Evolutionary conservation across 2,888 invertebrate genomes (phyloP), one percentile per base, ranked within the genome.

Genomic region (Leuctra nigra): DNA sequence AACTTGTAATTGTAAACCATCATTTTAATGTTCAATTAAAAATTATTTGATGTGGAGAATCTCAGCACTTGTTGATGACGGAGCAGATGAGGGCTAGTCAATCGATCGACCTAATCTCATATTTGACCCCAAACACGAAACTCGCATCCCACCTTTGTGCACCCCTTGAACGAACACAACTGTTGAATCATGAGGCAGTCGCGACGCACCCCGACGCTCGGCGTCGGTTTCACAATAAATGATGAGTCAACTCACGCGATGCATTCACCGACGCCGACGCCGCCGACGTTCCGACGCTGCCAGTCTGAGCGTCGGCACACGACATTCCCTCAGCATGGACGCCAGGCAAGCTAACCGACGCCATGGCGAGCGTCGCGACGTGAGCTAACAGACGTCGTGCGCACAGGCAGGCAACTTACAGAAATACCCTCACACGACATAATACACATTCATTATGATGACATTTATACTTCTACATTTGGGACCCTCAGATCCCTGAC

Each of bases 211-310:
- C n/a, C 33, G 50, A 41, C 11, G n/a, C n/a, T 47, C 47, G 39
- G 39, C 39, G 39, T 39, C 20, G 44, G 44, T 44, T 44, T 44
- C 44, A 44, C 44, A 44, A 44, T 23, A 23, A 44, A 23, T 23
- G 44, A 44, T 44, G 44, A 44, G 44, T 44, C 44, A 44, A 23
- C 44, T 16, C 44, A 44, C 44, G 35, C 50, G 50, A 50, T 18
- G 50, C 35, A 20, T 11, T 20, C 4, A 14, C 38, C 38, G 38
- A 14, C 47, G 47, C 23, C 50, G 33, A 35, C 50, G 50, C 16
- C 50, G 50, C 20, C 22, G 35, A 33, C 50, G 50, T 50, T 48
- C 33, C 29, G 29, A 48, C 48, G 48, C 29, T 48, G n/a, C n/a
- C n/a, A 48, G 33, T 48, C 33, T 29, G 14, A 29, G 33, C 48